Percentiles rank a stretch among this genome's conserved stretches.
phyloP scores from a whole-genome alignment of 2,888 invertebrate genomes.

The Cataglyphis altisquamis region DNA sequence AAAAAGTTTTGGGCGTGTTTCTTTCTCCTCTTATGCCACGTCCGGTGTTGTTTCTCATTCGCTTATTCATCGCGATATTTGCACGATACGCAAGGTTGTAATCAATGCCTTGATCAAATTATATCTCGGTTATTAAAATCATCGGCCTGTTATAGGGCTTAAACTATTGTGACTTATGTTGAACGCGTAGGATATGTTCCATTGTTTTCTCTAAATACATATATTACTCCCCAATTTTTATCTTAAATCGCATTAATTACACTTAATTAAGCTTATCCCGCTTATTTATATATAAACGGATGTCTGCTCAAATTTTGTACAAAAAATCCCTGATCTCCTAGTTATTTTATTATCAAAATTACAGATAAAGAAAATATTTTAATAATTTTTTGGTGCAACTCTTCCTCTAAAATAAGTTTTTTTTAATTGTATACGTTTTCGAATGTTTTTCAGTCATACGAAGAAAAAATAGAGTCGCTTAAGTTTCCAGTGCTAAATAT shows the following conservation, averaged over 20 bases:
- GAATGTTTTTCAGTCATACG: too few species aligned
- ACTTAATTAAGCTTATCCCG: neutral
- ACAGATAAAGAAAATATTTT: too few species aligned
- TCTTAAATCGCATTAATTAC: neutral
- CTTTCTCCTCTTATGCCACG: neutral
- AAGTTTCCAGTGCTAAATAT: too few species aligned
- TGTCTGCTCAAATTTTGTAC: too few species aligned
- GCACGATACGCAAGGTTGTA: neutral
- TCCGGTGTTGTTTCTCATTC: neutral
- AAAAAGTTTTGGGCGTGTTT: neutral
- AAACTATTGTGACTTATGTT: neutral
- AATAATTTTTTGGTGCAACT: too few species aligned
- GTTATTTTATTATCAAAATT: too few species aligned
- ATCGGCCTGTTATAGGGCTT: neutral
- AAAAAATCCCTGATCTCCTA: too few species aligned
- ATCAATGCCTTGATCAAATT: conserved; percentile 3
- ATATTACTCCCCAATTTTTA: neutral
- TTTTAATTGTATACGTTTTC: too few species aligned
- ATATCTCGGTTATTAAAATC: neutral
- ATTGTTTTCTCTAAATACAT: neutral
- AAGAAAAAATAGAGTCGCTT: too few species aligned
- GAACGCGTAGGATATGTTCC: neutral
- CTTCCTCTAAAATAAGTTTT: too few species aligned
- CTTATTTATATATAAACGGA: neutral
- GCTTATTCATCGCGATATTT: conserved; percentile 6